phyloP scores from a whole-genome alignment of 2,797 vertebrate species.

The Tangara arthus region DNA sequence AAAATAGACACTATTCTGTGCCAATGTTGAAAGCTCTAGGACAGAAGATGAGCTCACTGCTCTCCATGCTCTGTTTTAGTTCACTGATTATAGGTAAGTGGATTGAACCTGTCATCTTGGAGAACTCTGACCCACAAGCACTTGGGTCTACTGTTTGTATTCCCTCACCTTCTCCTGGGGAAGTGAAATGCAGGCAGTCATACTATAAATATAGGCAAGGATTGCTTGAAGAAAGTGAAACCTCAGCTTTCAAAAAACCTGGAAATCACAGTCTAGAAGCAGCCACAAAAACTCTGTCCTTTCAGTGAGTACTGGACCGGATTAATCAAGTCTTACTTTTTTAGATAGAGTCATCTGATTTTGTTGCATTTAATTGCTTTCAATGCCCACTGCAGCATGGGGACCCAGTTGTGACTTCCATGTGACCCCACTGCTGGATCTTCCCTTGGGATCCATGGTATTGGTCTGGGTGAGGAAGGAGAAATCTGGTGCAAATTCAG shows the following conservation, averaged over 20 bases:
- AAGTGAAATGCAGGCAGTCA: not conserved
- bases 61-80: not conserved
- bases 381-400: not conserved
- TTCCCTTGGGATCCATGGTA: not conserved
- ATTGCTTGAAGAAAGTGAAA: not conserved
- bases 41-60: not conserved
- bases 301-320: not conserved
- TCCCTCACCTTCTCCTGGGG: not conserved
- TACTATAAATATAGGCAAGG: not conserved
- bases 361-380: not conserved
- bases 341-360: not conserved
- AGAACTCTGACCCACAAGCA: not conserved
- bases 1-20: not conserved
- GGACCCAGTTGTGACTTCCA: accelerated
- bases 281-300: not conserved
- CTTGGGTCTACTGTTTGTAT: accelerated
- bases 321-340: not conserved
- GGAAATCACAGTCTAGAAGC: not conserved
- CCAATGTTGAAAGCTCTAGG: not conserved
- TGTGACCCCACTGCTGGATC: not conserved
- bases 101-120: not conserved
- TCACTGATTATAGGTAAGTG: not conserved
- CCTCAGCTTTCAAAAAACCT: not conserved
- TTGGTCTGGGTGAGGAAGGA: not conserved
- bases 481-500: not conserved